Conservation (phyloP, 2,797 vertebrate species). For the Sebastes variabilis region DNA sequence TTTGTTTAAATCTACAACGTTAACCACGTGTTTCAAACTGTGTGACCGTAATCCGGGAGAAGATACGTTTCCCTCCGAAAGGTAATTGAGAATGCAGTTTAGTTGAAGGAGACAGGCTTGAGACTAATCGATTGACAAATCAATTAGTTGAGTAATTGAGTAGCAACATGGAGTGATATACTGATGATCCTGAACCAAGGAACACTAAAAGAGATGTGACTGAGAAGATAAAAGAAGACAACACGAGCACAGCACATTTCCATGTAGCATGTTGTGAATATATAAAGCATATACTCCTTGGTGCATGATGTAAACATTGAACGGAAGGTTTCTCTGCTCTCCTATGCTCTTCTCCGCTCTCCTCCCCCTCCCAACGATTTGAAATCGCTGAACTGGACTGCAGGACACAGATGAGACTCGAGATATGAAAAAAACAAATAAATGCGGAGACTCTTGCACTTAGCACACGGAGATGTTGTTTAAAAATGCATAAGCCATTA, state of each 20-base stretch:
- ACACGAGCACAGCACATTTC: neutral
- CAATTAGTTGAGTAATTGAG: neutral
- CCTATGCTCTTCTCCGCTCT: neutral
- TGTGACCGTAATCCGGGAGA: neutral
- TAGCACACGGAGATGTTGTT: conserved; percentile 37
- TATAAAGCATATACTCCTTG: neutral
- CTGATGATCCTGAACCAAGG: neutral
- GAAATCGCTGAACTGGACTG: conserved; percentile 21
- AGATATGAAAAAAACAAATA: conserved; percentile 16
- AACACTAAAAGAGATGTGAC: neutral
- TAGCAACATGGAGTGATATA: neutral
- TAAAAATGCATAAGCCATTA: conserved; percentile 72
- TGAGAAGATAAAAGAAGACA: neutral
- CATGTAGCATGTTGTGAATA: neutral
- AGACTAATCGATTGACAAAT: neutral
- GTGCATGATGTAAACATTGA: neutral
- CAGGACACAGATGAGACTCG: conserved; percentile 28
- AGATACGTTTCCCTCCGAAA: neutral
- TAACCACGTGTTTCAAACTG: neutral
- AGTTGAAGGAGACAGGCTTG: neutral
- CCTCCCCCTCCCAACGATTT: neutral
- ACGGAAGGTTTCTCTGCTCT: neutral
- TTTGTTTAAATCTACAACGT: neutral
- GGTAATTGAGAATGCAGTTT: neutral
- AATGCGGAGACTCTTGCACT: conserved; percentile 18